A percentile compares a stretch with the other conserved stretches of the same genome.
These are phyloP conservation scores for Carapus acus DNA, from an alignment of 2,797 vertebrate species.

Conservation along the genomic window DNA sequence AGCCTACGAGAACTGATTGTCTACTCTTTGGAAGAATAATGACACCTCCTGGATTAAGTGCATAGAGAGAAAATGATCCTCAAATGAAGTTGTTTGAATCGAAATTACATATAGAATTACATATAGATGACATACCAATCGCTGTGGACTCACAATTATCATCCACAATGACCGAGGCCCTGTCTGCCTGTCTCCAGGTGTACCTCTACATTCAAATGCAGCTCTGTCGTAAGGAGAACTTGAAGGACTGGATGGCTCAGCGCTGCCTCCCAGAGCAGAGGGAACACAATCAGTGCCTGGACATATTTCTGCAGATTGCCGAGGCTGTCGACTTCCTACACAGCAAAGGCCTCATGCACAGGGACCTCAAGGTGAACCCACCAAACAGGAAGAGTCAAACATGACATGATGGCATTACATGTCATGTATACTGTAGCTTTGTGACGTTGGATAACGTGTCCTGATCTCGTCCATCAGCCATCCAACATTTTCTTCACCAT, in stretches of 20 bases:
- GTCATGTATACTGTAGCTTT: not conserved
- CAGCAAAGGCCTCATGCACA: conserved; percentile 96
- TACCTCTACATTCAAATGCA: conserved; percentile 99
- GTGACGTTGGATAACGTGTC: not conserved
- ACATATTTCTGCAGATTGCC: conserved; percentile 94
- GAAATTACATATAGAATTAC: not conserved
- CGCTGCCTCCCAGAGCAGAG: conserved; percentile 83
- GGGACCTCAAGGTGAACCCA: conserved; percentile 90
- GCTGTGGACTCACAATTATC: no score
- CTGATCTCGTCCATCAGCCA: conserved; percentile 69
- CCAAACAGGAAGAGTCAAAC: not conserved
- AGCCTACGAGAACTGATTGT: not conserved
- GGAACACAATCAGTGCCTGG: conserved; percentile 83
- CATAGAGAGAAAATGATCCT: not conserved
- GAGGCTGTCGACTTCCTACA: conserved; percentile 96
- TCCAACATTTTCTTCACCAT: conserved; percentile 99
- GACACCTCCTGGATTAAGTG: not conserved
- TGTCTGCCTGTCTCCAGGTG: conserved; percentile 63
- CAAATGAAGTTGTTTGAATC: no score
- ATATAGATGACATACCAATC: no score
- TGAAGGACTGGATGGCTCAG: conserved; percentile 97
- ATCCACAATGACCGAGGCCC: no score
- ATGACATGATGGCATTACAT: not conserved
- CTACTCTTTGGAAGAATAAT: not conserved
- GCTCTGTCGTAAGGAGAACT: conserved; percentile 94